Percentiles rank a stretch among this genome's conserved stretches.
These are phyloP conservation scores for Sternotherus odoratus DNA, from an alignment of 2,797 vertebrate species.

Conservation along the genomic window DNA sequence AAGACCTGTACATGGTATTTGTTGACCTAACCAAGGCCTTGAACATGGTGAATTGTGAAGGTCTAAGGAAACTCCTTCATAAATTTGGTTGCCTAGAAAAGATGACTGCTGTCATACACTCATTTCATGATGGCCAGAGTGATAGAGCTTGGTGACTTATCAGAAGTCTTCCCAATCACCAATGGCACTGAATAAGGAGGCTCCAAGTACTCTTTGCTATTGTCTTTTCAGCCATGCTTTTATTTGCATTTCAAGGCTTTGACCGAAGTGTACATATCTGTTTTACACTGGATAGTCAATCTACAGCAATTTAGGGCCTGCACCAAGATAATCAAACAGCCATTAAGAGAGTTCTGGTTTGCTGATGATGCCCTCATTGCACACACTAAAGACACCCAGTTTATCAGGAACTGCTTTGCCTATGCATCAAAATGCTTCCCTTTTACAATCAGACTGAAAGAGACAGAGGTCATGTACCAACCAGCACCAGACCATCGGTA, in stretches of 20 bases:
- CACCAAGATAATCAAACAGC: not conserved
- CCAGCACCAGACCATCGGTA: too few species aligned
- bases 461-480: not conserved
- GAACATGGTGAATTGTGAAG: not conserved
- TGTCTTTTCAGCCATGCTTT: too few species aligned
- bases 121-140: not conserved
- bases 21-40: not conserved
- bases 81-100: not conserved
- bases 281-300: not conserved
- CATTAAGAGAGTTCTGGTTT: not conserved
- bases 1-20: not conserved
- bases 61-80: not conserved
- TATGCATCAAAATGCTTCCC: too few species aligned
- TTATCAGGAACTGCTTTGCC: too few species aligned
- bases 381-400: not conserved
- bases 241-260: not conserved
- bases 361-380: not conserved
- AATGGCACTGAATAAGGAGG: not conserved
- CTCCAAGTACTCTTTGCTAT: too few species aligned
- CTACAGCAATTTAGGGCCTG: not conserved
- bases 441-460: too few species aligned
- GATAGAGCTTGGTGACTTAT: not conserved
- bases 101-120: not conserved
- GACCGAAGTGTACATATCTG: not conserved
- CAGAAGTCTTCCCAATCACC: not conserved